Evolutionary conservation across 1,140 invertebrate species (phyloP).

Genomic region (Aphidius gifuensis): DNA sequence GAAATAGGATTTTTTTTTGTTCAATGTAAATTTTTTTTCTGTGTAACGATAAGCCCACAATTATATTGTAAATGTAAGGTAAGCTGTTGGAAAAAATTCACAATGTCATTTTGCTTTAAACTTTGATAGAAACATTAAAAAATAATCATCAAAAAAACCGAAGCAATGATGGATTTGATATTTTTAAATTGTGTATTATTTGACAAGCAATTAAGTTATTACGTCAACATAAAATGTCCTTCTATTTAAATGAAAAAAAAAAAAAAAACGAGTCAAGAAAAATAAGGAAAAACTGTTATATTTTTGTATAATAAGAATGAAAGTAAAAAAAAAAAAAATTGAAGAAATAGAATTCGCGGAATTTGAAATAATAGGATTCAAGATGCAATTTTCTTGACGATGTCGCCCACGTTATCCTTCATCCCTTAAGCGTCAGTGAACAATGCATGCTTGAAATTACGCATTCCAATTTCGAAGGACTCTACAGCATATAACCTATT

Average conservation of each 20-base stretch:
- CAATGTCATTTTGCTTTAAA: no score
- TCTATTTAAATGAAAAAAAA: not conserved
- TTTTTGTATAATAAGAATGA: not conserved
- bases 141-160: no score
- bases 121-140: no score
- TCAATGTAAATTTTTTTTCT: not conserved
- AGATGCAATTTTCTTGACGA: conserved; percentile 23
- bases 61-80: no score
- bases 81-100: no score
- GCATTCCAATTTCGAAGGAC: conserved; percentile 27
- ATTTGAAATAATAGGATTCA: conserved; percentile 6
- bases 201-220: no score
- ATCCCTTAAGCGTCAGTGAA: conserved; percentile 15
- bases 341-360: conserved; percentile 1
- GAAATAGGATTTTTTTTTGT: no score
- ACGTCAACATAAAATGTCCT: no score
- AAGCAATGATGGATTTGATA: not conserved
- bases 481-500: not conserved
- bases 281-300: not conserved
- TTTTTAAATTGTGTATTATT: no score
- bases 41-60: no score
- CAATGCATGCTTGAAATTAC: conserved; percentile 24
- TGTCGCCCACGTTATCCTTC: conserved; percentile 16
- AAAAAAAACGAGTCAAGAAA: not conserved
- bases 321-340: not conserved